Evolutionary conservation across 2,113 vertebrate genomes (phyloP), one percentile per base, ranked within the genome.

Genomic region (Rana temporaria): DNA sequence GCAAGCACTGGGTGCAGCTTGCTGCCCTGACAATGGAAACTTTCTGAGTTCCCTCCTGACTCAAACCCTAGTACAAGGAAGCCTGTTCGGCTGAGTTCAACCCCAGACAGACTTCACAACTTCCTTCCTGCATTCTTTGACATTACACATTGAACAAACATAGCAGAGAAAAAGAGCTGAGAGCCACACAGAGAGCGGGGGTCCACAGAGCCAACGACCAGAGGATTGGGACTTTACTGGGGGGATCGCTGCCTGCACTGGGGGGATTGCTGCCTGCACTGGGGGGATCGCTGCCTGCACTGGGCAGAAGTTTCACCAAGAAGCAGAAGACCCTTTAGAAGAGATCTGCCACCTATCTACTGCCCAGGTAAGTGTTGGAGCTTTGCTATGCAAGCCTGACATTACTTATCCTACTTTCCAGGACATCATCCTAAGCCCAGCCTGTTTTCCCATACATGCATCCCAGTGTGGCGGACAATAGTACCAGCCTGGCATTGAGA

Each of bases 21-120:
- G n/a, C 2, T 48, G 42, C 42, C 42, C 86, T 90, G 90, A 93
- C 89, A 92, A 92, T 93, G 92, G 93, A 93, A 92, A 92, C 89
- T 92, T 94, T 92, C 86, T 85, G 22, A 87, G 89, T 90, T 92
- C 89, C 92, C 90, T 90, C 86, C 88, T 88, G 87, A 88, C 90
- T 88, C 90, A 76, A 87, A 85, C 89, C 86, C 86, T 85, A 87
- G 77, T 84, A 91, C 87, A 90, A 88, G 90, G 79, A 91, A 94
- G 91, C 91, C 93, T 91, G 90, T 92, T 91, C 91, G 91, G 90
- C 92, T 90, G 92, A 92, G 91, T 91, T 91, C 91, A 93, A 90
- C 92, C 91, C 92, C 92, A 92, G 91, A 89, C 90, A 86, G 87
- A 88, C 91, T 91, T 90, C 90, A 90, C 89, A 91, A 91, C 92